Base-by-base conservation (phyloP, 2,797 vertebrate genomes). In the Lycodopsis pacificus region DNA sequence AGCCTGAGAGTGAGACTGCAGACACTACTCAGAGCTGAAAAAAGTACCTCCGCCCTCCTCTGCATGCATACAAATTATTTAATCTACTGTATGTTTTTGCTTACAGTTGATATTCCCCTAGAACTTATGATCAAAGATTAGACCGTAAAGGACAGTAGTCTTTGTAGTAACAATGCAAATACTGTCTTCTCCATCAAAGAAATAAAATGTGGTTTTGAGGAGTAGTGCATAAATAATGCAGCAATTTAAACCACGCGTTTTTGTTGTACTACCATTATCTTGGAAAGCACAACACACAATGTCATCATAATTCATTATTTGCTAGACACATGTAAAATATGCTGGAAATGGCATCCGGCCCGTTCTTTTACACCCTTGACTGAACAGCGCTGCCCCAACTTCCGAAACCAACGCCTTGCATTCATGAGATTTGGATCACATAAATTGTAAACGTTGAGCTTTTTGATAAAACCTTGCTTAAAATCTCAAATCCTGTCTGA, bases 401-500 rank as follows among this genome's bases (percentile, higher is more conserved):
- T 46, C 15, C 58, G 25, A 57, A 32, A 36, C 20, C 13, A 64
- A 63, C 46, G 17, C 3, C 22, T 53, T 10, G 5, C 4, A 34
- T 46, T 56, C 15, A 38, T 36, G 7, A 68, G 12, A 64, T 32
- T 22, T 42, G 53, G 3, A 49, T 58, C 34, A 22, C 12, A 54
- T 42, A 0, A 12, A 25, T 36, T 8, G 7, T 34, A 4, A n/a
- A 2, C 3, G 2, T 8, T 7, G 17, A 44, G 46, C 54, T 61
- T 20, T 49, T 56, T 3, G 6, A 27, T 14, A 20, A 27, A 27
- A 12, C 4, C 2, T 64, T 44, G 7, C 49, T 38, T 27, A 19
- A 65, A 54, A 32, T 65, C 72, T 12, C 22, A 73, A 48, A n/a
- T 61, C 19, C 15, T 22, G 9, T 32, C 27, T 70, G n/a, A 27